Base-by-base conservation (phyloP, 2,888 invertebrate species). In the Pelosia muscerda region DNA sequence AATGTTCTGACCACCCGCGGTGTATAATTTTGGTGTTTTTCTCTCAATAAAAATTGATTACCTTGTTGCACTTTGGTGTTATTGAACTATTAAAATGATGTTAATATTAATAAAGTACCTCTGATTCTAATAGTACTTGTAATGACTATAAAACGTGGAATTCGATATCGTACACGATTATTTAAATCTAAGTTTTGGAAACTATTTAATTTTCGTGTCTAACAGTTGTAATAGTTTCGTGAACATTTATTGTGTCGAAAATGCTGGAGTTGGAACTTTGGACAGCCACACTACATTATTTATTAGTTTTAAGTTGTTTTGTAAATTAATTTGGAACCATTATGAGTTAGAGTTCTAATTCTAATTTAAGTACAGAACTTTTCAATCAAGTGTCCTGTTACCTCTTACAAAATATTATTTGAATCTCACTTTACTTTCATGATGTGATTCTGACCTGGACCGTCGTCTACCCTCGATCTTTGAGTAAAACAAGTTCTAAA, bases 21-120 rank as follows among this genome's bases (percentile, higher is more conserved):
- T 78, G 81, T 72, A 74, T 79, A 84, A 86, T 86, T 85, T 84
- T 83, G 84, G 83, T 77, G 80, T 67, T 84, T 86, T 85, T 83
- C 84, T 85, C 82, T 83, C 87, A 82, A 91, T 90, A 90, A 89
- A 92, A 92, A 89, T 89, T 91, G 88, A 92, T 92, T 86, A 86
- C 85, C 84, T 85, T 79, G 85, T 87, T 84, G 86, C 83, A 78
- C 75, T 79, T 75, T 72, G 73, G 78, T 85, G 85, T 88, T 90
- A 89, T 89, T 89, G 89, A 88, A 85, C 86, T 88, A 90, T 88
- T 88, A 89, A 88, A 86, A 77, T 77, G 83, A 83, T 84, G 81
- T 88, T 87, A 88, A 90, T 87, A 86, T 87, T 87, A 89, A 88
- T 88, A 84, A 86, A 86, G 81, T 81, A 79, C 76, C 76, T 76